phyloP scores from a whole-genome alignment of 2,113 vertebrate species.

The Rhynchomys soricoides region DNA sequence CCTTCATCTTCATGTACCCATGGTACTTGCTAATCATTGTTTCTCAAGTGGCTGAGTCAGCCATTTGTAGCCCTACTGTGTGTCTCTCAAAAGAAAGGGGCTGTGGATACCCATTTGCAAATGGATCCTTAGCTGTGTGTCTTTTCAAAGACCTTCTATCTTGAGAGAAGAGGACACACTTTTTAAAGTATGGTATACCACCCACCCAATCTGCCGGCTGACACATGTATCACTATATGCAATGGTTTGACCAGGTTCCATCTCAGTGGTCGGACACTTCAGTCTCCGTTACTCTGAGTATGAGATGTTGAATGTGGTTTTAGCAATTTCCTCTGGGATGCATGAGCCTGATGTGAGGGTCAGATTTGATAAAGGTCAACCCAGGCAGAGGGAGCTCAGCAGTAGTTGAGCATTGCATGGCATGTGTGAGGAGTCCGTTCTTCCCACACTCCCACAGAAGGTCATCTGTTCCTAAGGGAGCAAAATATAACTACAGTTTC shows the following conservation, averaged over 20 bases:
- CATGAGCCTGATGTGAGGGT: background rate
- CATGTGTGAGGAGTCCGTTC: background rate
- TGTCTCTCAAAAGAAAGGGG: background rate
- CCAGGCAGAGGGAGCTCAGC: background rate
- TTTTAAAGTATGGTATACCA: background rate
- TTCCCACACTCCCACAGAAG: background rate
- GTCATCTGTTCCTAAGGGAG: background rate
- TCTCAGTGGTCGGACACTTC: background rate
- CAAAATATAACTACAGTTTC: background rate
- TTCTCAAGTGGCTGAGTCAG: background rate
- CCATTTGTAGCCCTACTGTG: background rate
- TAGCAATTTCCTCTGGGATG: background rate
- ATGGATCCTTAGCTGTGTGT: background rate
- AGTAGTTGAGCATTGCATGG: background rate
- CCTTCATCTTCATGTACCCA: background rate
- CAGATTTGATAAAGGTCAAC: background rate
- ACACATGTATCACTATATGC: background rate
- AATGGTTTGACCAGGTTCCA: background rate
- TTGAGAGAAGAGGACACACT: background rate
- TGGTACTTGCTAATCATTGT: background rate
- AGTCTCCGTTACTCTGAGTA: background rate
- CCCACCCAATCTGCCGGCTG: background rate
- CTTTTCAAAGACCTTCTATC: background rate
- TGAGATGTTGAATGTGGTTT: background rate
- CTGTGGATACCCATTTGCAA: background rate